phyloP scores from a whole-genome alignment of 2,797 vertebrate species.

The Gallinago stenura region DNA sequence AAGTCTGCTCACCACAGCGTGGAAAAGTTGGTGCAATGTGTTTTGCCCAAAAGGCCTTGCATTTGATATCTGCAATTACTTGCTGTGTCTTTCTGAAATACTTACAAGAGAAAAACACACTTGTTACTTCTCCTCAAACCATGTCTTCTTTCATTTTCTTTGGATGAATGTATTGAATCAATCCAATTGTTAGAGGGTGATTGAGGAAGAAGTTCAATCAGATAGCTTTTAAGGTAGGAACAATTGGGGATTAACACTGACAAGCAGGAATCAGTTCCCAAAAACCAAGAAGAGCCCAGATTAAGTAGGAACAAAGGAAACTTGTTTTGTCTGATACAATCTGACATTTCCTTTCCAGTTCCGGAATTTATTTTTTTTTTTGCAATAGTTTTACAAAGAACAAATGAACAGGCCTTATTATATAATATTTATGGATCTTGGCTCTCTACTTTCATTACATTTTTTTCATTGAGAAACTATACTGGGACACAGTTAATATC shows the following conservation, averaged over 20 bases:
- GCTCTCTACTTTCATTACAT: neutral
- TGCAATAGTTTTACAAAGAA: neutral
- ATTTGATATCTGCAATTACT: neutral
- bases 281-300: neutral
- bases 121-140: neutral
- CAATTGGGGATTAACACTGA: neutral
- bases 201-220: neutral
- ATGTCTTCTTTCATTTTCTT: neutral
- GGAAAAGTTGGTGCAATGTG: neutral
- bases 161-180: slow-evolving; percentile 1
- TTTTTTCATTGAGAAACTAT: neutral
- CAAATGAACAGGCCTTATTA: neutral
- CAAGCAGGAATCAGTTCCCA: neutral
- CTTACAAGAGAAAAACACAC: neutral
- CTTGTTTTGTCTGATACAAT: neutral
- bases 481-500: neutral
- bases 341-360: neutral
- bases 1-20: neutral
- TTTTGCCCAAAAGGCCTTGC: neutral
- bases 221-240: slow-evolving; percentile 29
- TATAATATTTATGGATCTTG: neutral
- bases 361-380: neutral
- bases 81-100: neutral
- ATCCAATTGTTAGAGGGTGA: neutral
- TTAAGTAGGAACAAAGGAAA: neutral